phyloP scores from a whole-genome alignment of 2,113 vertebrate species.

The Podarcis cretensis region DNA sequence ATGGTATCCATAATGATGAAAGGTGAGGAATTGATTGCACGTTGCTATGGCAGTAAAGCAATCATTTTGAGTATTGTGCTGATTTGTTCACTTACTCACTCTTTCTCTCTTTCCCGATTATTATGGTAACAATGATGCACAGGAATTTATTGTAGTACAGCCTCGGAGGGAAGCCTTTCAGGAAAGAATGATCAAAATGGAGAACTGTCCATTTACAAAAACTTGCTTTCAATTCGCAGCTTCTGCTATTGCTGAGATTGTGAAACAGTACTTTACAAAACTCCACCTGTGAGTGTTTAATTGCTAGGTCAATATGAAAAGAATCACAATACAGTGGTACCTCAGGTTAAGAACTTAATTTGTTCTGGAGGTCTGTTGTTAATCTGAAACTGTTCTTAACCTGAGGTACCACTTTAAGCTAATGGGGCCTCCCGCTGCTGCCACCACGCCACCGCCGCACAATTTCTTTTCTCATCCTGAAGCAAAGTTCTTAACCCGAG shows the following conservation, averaged over 20 bases:
- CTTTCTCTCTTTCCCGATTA: background rate
- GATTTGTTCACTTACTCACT: background rate
- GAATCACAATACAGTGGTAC: too few species aligned
- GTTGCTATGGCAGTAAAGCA: constrained; percentile 4
- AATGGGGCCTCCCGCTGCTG: too few species aligned
- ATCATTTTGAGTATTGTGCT: background rate
- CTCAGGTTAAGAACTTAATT: too few species aligned
- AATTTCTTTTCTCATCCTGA: too few species aligned
- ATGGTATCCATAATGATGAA: background rate
- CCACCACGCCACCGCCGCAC: too few species aligned
- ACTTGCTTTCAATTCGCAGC: background rate
- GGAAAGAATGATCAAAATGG: constrained; percentile 2
- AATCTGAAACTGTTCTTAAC: too few species aligned
- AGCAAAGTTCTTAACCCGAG: too few species aligned
- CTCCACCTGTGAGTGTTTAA: background rate
- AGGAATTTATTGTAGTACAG: background rate
- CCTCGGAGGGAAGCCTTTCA: background rate
- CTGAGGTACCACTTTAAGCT: too few species aligned
- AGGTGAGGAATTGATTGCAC: background rate
- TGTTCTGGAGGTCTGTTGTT: too few species aligned
- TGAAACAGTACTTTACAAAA: background rate
- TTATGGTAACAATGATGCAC: background rate
- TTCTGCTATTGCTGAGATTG: background rate
- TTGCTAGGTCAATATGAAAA: background rate
- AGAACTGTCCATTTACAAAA: background rate